Conservation (phyloP, 2,888 invertebrate species). For the Gryllus longicercus region DNA sequence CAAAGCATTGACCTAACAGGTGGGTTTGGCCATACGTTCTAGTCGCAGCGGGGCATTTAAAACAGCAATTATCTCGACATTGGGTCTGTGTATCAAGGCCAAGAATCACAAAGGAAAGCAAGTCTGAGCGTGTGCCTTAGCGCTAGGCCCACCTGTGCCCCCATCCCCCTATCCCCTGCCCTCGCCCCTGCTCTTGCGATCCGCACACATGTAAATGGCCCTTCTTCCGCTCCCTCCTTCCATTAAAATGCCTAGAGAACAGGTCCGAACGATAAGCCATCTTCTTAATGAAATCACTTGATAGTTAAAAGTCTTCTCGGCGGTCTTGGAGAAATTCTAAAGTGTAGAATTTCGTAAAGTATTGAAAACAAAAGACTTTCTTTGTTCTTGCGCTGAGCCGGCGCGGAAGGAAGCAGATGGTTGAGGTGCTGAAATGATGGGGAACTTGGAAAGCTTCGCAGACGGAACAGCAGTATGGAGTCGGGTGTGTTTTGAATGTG, state of each 20-base stretch:
- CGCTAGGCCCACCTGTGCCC: not conserved
- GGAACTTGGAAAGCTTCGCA: too few relatives aligned
- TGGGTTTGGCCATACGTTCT: not conserved
- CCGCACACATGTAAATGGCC: not conserved
- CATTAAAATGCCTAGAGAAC: not conserved
- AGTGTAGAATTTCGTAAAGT: too few relatives aligned
- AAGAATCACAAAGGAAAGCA: not conserved
- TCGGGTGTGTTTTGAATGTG: too few relatives aligned
- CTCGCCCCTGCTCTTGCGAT: not conserved
- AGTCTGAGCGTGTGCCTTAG: not conserved
- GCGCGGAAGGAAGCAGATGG: too few relatives aligned
- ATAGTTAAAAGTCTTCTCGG: not conserved
- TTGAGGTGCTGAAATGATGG: too few relatives aligned
- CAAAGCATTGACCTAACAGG: not conserved
- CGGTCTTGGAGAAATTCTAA: too few relatives aligned
- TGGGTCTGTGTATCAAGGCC: constrained; percentile 7
- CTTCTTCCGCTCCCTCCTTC: not conserved
- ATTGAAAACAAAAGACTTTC: too few relatives aligned
- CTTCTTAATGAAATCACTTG: not conserved
- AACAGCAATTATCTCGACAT: constrained; percentile 5
- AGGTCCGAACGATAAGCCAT: not conserved
- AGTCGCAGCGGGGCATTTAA: not conserved
- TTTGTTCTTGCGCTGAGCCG: too few relatives aligned
- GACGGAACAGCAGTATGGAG: too few relatives aligned
- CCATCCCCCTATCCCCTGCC: not conserved